Evolutionary conservation across 1,140 invertebrate species (phyloP), one percentile per base, ranked within the genome.

Genomic region (Drosophila subobscura): DNA sequence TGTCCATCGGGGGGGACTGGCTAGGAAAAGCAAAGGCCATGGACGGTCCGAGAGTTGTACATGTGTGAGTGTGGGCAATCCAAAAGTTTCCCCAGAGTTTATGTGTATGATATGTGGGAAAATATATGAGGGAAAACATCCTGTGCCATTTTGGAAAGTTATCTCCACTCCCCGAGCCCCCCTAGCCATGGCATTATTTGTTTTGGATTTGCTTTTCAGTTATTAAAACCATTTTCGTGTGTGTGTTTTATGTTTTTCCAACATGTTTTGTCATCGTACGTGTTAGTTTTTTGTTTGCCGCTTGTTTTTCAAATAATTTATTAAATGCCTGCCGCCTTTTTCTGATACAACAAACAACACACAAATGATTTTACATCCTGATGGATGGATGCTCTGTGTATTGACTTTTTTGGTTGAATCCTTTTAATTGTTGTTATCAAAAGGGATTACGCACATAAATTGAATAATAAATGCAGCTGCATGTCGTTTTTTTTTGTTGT

Each of bases 191-290:
- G 16, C 16, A 41, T 47, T 42, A 68, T 80, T 81, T 68, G 72
- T 64, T 81, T 80, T 29, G 6, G 27, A 2, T 37, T 37, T 4
- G 10, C 63, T 27, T 47, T 64, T 74, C 37, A 57, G 74, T 78
- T 64, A 74, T 70, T 78, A 74, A 78, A 78, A 78, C 60, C 60
- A 50, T 78, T 78, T 74, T 78, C 55, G 29, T 83, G 70, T 70
- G 27, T 14, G 33, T 67, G 65, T 79, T 55, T 66, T 58, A 52
- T 63, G 52, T 51, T 57, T 56, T 72, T 33, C n/a, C 52, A 55
- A 40, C 49, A 22, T 72, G 46, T 79, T 59, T 41, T 77, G 64
- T 74, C 57, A 52, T 55, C 75, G 66, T 63, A 70, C 63, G 44
- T 60, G 59, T 75, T 71, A 41, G 40, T 55, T 52, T 47, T 42